Conservation (phyloP, 1,140 invertebrate species). For the Parapsyche elsis region DNA sequence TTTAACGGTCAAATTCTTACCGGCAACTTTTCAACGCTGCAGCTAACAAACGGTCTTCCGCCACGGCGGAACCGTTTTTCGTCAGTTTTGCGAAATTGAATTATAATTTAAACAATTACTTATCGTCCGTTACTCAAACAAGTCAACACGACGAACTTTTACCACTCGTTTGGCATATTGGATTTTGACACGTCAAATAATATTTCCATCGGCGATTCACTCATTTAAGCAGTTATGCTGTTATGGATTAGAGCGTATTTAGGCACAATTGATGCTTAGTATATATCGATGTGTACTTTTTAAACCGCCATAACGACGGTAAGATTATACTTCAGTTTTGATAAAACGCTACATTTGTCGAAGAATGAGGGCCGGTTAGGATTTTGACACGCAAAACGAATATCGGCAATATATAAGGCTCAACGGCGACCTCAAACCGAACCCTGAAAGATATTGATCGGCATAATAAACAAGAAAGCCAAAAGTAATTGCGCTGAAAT, state of each 20-base stretch:
- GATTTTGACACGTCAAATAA: neutral
- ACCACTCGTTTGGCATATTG: neutral
- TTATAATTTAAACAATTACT: neutral
- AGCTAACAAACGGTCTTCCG: neutral
- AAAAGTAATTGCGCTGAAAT: conserved; percentile 30
- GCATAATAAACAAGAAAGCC: conserved; percentile 35
- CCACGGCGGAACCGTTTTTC: neutral
- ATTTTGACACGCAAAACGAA: conserved; percentile 39
- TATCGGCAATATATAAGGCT: conserved; percentile 39
- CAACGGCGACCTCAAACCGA: conserved; percentile 29
- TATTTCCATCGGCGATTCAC: neutral
- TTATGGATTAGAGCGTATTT: neutral
- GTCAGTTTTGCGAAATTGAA: neutral
- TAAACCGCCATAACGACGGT: conserved; percentile 5
- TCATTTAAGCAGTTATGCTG: neutral
- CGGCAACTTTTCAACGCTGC: neutral
- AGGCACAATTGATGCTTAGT: neutral
- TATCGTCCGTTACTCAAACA: neutral
- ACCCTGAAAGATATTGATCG: conserved; percentile 39
- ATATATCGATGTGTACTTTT: conserved; percentile 11
- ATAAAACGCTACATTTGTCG: conserved; percentile 35
- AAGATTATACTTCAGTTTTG: conserved; percentile 37
- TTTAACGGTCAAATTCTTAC: neutral
- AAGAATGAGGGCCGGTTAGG: conserved; percentile 32
- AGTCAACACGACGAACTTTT: neutral